Evolutionary conservation across 2,113 vertebrate species (phyloP).

Genomic region (Acrocephalus kingi): DNA sequence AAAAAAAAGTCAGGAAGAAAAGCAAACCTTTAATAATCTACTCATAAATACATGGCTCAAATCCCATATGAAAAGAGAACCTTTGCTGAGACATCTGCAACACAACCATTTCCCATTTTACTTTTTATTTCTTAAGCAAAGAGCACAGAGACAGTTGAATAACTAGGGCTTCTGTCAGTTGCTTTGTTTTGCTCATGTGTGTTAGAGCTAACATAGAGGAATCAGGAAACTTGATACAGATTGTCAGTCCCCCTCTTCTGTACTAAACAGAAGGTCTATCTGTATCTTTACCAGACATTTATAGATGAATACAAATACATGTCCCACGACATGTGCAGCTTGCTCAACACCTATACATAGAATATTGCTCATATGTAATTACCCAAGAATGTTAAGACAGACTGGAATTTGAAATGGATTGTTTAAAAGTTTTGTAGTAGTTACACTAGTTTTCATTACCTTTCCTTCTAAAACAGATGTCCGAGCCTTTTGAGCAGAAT

Average conservation of each 20-base stretch:
- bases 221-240: neutral
- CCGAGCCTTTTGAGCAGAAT: neutral
- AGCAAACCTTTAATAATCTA: neutral
- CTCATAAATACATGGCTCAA: neutral
- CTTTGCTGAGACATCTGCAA: neutral
- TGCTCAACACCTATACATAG: neutral
- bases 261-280: neutral
- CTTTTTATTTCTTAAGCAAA: neutral
- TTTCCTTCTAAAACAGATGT: neutral
- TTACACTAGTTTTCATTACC: neutral
- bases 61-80: neutral
- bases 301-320: neutral
- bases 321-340: fast-evolving
- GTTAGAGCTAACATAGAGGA: neutral
- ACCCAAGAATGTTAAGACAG: neutral
- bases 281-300: neutral
- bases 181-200: neutral
- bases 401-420: neutral
- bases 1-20: neutral
- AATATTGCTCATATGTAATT: neutral
- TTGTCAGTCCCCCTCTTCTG: neutral
- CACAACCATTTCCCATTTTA: neutral
- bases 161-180: neutral
- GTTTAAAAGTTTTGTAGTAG: neutral
- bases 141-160: neutral